Percentiles rank a stretch among this genome's conserved stretches.
Conservation (phyloP, 2,113 vertebrate genomes). For the Grus americana region DNA sequence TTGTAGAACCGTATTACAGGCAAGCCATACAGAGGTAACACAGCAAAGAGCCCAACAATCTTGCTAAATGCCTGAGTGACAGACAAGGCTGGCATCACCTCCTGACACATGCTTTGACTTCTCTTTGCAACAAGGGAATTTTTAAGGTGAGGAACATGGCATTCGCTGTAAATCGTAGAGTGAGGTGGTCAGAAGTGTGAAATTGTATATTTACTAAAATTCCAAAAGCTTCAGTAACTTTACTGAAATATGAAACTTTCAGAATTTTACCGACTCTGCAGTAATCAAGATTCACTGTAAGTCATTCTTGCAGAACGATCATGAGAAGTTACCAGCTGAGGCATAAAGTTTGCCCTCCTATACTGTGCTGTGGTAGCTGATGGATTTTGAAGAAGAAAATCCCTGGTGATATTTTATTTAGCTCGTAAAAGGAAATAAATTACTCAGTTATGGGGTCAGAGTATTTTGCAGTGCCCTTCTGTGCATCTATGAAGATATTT, state of each 20-base stretch:
- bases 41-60: not conserved
- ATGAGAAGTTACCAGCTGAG: not conserved
- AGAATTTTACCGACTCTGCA: not conserved
- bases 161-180: not conserved
- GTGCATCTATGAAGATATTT: not conserved
- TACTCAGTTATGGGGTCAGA: not conserved
- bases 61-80: not conserved
- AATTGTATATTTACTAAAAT: not conserved
- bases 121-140: not conserved
- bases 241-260: not conserved
- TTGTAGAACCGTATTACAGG: not conserved
- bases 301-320: not conserved
- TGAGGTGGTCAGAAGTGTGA: not conserved
- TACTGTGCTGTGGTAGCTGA: not conserved
- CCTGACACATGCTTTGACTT: not conserved
- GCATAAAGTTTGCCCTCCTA: not conserved
- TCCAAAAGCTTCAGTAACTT: not conserved
- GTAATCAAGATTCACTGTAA: not conserved
- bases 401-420: not conserved
- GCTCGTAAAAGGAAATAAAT: not conserved
- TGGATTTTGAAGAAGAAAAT: not conserved
- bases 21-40: not conserved
- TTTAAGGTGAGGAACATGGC: not conserved
- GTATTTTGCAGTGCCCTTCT: not conserved
- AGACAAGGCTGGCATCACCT: not conserved